phyloP scores from a whole-genome alignment of 2,888 invertebrate genomes.

The Glyphotaelius pellucidus region DNA sequence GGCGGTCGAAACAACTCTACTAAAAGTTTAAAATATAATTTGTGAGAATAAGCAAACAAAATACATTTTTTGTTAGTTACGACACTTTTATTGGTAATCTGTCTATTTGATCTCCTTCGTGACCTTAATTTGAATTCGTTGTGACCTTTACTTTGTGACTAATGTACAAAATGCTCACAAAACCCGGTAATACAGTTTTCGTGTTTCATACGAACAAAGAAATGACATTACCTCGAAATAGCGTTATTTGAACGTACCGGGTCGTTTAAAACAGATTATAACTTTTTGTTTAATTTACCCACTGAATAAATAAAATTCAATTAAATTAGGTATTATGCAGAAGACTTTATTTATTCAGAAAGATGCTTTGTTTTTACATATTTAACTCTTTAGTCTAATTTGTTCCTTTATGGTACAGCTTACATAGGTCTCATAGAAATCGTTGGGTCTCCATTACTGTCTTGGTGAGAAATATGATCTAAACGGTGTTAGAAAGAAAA shows the following conservation, averaged over 20 bases:
- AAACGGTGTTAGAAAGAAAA: no score
- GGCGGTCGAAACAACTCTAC: no score
- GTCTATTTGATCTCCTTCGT: not conserved
- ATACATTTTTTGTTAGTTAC: not conserved
- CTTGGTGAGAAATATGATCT: no score
- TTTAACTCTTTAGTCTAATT: no score
- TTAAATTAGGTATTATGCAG: not conserved
- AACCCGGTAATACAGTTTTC: not conserved
- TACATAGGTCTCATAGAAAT: no score
- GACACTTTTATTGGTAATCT: not conserved
- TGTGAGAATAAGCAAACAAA: no score
- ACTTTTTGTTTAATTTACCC: not conserved
- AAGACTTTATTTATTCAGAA: not conserved
- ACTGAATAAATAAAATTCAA: not conserved
- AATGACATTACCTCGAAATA: not conserved
- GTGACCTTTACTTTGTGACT: not conserved
- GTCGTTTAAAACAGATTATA: not conserved
- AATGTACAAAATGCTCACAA: not conserved
- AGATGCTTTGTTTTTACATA: not conserved
- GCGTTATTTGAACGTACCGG: not conserved
- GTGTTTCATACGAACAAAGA: not conserved
- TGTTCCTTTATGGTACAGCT: no score
- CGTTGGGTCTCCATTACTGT: no score
- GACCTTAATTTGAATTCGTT: not conserved
- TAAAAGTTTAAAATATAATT: no score